A percentile compares a stretch with the other conserved stretches of the same genome.
phyloP scores from a whole-genome alignment of 2,888 invertebrate species.

The Spilarctia lutea region DNA sequence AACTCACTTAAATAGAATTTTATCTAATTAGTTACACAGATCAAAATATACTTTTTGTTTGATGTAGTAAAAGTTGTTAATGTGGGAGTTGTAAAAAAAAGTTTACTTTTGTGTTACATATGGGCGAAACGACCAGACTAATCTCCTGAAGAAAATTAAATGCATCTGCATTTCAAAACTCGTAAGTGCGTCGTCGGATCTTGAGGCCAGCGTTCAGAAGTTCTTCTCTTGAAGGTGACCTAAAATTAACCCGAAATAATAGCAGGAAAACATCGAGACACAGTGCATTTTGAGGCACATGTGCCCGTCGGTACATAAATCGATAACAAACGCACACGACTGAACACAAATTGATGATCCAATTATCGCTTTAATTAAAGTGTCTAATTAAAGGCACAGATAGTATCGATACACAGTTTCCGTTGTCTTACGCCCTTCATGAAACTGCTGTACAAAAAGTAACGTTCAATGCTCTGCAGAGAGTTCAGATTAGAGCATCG shows the following conservation, averaged over 20 bases:
- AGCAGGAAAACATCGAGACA: not conserved
- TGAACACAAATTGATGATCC: constrained; percentile 70
- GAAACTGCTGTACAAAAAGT: constrained; percentile 22
- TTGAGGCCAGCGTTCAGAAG: not conserved
- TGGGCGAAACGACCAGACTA: no score
- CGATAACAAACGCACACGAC: constrained; percentile 50
- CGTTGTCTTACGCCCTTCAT: constrained; percentile 73
- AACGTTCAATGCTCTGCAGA: constrained; percentile 26
- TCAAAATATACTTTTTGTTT: no score
- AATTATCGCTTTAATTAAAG: constrained; percentile 83
- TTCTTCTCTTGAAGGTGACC: not conserved
- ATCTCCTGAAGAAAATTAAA: not conserved
- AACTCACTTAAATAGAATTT: no score
- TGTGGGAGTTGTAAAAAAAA: no score
- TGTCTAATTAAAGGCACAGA: constrained; percentile 78
- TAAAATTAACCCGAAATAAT: not conserved
- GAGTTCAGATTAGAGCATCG: constrained; percentile 35
- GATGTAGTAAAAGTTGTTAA: no score
- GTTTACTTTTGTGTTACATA: no score
- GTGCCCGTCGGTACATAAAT: constrained; percentile 20
- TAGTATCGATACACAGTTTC: constrained; percentile 68
- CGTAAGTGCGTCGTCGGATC: not conserved
- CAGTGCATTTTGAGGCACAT: not conserved
- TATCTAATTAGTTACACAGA: no score
- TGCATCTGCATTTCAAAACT: not conserved